Evolutionary conservation across 2,888 invertebrate species (phyloP).

Genomic region (Laothoe populi): DNA sequence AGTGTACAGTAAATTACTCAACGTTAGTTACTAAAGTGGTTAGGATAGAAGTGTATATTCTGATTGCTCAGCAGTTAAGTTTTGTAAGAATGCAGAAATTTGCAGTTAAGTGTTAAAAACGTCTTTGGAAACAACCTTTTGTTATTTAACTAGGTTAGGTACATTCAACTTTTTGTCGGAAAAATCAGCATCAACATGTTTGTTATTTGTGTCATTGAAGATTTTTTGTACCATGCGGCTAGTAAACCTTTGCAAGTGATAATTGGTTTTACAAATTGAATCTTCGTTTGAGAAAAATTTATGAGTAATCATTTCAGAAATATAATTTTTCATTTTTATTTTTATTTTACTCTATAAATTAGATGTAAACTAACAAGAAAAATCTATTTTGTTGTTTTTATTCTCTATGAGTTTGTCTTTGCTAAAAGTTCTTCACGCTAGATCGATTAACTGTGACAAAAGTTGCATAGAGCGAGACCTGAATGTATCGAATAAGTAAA

Average conservation of each 20-base stretch:
- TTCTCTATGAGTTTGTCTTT: too few relatives aligned
- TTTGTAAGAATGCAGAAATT: slow-evolving; percentile 4
- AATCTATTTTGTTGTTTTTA: too few relatives aligned
- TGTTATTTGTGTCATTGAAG: slow-evolving; percentile 3
- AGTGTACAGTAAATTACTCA: not conserved
- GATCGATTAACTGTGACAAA: too few relatives aligned
- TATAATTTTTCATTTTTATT: not conserved
- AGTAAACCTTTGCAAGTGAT: slow-evolving; percentile 1
- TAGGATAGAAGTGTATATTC: not conserved
- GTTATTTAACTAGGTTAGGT: not conserved
- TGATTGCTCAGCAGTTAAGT: not conserved
- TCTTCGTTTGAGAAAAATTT: not conserved
- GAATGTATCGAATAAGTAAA: too few relatives aligned
- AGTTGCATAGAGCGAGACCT: too few relatives aligned
- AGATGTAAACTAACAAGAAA: too few relatives aligned
- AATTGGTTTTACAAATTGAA: not conserved
- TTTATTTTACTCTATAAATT: slow-evolving; percentile 5
- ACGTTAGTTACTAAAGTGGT: not conserved
- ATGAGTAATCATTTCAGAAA: not conserved
- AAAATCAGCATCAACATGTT: not conserved
- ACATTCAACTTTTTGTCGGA: not conserved
- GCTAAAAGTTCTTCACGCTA: too few relatives aligned
- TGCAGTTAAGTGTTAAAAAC: not conserved
- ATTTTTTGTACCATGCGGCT: not conserved
- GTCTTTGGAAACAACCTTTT: not conserved